Evolutionary conservation across 2,888 invertebrate genomes (phyloP), one percentile per base, ranked within the genome.

Genomic region (Leucophenga montana): DNA sequence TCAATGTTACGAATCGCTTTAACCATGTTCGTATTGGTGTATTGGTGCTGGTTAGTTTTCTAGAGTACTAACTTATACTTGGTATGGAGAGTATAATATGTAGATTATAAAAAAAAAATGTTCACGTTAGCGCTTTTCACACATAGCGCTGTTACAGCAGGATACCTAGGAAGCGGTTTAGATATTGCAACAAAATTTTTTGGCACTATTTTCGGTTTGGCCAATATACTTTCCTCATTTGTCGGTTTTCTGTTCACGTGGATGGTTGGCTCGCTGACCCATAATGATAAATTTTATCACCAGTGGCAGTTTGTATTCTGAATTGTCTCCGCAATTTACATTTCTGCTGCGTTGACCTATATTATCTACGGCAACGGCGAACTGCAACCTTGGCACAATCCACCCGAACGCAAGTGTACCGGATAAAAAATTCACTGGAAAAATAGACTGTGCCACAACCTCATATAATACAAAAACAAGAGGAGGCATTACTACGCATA

Each of bases 131-230:
- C 95, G 0, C 89, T 96, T 27, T 95, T 95, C 75, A 92, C 95
- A 81, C 95, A 95, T 88, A 96, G 96, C 20, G 95, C 94, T 0
- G 95, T 95, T 16, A 95, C 95, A 0, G 95, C 94, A 11, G 96
- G 96, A 0, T 96, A 95, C 87, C 91, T 95, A 33, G 94, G 95
- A 73, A 96, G 96, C 84, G 95, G 95, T 13, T 89, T 96, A 27
- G 96, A 96, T 81, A 95, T 96, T 79, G 95, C 96, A 2, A 96
- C 96, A 0, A 95, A 95, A 87, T 96, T 95, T 85, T 95, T 95
- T 70, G 92, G 96, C 0, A 96, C 96, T 1, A 95, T 96, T 74
- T 95, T 96, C 87, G 96, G 96, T 50, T 90, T 96, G 90, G 95
- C 95, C n/a, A 96, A 96, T 84, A 95, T 95, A 0, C 88, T 95